These are phyloP conservation scores for Halcyon smyrnensis DNA, from an alignment of 2,797 vertebrate genomes.

Conservation along the genomic window DNA sequence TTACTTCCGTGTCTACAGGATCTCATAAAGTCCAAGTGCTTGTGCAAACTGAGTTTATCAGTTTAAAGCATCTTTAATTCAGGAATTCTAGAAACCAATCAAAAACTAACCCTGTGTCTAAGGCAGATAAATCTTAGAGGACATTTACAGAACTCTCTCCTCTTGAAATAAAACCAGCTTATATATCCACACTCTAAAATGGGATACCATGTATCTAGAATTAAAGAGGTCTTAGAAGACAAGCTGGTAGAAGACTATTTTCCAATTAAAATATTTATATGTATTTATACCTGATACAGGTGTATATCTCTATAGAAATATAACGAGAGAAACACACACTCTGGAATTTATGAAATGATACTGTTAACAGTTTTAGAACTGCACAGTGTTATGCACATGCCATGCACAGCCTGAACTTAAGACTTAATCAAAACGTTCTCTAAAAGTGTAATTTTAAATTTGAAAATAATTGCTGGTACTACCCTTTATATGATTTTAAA, in stretches of 20 bases:
- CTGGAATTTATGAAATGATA: background rate
- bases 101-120: background rate
- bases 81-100: conserved; percentile 35
- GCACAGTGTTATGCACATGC: background rate
- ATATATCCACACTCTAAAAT: background rate
- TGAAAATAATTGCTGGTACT: conserved; percentile 15
- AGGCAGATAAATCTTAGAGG: conserved; percentile 21
- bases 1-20: conserved; percentile 7
- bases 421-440: background rate
- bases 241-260: background rate
- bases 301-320: background rate
- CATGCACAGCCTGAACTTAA: background rate
- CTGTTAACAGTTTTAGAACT: background rate
- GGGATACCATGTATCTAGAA: background rate
- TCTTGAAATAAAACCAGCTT: conserved; percentile 20
- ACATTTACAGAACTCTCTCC: background rate
- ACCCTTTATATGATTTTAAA: background rate
- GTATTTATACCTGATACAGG: background rate
- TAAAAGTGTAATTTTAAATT: background rate
- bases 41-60: conserved; percentile 8
- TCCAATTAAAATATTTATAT: background rate
- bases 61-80: conserved; percentile 43
- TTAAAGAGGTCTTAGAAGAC: background rate
- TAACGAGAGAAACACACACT: background rate
- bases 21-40: background rate